Base-by-base conservation (phyloP, 2,797 vertebrate genomes). In the Crypturellus tataupa region DNA sequence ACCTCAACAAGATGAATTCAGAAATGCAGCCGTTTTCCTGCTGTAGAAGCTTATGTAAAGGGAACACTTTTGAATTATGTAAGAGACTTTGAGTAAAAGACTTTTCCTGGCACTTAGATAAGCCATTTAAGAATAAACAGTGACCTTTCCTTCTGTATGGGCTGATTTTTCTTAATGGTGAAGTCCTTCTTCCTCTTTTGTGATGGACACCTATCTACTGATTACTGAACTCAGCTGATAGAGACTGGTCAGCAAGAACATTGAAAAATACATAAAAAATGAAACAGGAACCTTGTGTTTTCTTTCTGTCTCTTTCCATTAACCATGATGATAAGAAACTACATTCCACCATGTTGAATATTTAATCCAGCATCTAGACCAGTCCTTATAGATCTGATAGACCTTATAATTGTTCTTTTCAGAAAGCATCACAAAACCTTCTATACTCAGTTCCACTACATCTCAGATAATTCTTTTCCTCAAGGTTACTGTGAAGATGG, bases 41-140 rank as follows among this genome's bases (percentile, higher is more conserved):
- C 79, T 92, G 92, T 75, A 69, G 84, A 62, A 94, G 81, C 33
- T 91, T 88, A 76, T 8, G 20, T 93, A 90, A 93, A 67, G 49
- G 63, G 77, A 84, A 73, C 19, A 77, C 58, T 82, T 31, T 47
- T 93, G 86, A 95, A 93, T 95, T 94, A 96, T 87, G 83, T 20
- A 95, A 18, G 40, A 90, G 60, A 65, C 33, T 64, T 56, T 21
- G 75, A 96, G 90, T 80, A 94, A 90, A 71, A 82, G 91, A 91
- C 83, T 64, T 56, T 80, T 62, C 64, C 11, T 39, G 73, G 94
- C 88, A 89, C 94, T 95, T 77, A 71, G 46, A 60, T 39, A 91
- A n/a, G 81, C 58, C 9, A 64, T 65, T 71, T 62, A 82, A 80
- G 62, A 91, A 65, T 37, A 67, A 0, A 7, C 8, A 93, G 46